Conservation (phyloP, 1,140 invertebrate genomes). For the Maniola jurtina region DNA sequence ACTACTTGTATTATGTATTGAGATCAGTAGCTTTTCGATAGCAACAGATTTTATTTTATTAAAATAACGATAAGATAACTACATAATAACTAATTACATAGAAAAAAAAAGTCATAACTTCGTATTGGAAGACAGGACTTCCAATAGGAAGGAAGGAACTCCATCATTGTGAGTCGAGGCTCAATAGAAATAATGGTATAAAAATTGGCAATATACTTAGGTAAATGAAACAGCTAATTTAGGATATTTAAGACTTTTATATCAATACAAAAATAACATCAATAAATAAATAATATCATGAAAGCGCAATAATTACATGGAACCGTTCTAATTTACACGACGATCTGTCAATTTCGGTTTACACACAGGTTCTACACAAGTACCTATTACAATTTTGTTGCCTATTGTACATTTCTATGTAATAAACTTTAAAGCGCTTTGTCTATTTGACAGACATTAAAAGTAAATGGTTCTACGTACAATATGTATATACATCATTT, state of each 20-base stretch:
- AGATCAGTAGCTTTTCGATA: no score
- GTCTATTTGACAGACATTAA: constrained; percentile 8
- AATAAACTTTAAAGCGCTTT: constrained; percentile 15
- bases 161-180: no score
- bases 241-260: constrained; percentile 48
- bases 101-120: no score
- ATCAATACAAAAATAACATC: constrained; percentile 59
- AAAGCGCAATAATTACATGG: constrained; percentile 56
- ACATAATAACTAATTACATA: no score
- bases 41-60: no score
- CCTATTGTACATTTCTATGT: constrained; percentile 8
- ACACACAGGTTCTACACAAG: no score
- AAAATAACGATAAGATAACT: no score
- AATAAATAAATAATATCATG: constrained; percentile 65
- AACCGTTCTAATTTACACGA: constrained; percentile 40
- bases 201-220: no score
- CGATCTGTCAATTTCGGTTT: constrained; percentile 15
- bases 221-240: constrained; percentile 29
- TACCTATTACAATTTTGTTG: no score
- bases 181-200: neutral
- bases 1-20: no score
- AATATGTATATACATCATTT: constrained; percentile 15
- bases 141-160: no score
- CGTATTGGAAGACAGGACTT: no score
- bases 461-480: constrained; percentile 16